A percentile compares a stretch with the other conserved stretches of the same genome.
Evolutionary conservation across 1,140 invertebrate species (phyloP).

Genomic region (Leptopilina boulardi): DNA sequence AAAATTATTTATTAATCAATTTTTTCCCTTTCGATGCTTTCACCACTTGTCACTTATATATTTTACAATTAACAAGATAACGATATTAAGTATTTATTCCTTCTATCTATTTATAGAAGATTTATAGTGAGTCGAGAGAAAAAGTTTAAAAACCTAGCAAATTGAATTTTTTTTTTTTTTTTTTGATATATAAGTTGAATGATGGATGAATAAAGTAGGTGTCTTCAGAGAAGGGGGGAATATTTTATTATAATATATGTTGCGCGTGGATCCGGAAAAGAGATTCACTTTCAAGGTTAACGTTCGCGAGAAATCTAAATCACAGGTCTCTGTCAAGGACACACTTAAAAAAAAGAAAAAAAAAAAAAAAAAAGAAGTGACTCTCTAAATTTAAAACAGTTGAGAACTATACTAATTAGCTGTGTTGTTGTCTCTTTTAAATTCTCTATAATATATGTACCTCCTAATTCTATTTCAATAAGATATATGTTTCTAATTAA

Average conservation of each 20-base stretch:
- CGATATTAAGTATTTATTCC: no score
- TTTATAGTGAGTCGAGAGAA: not conserved
- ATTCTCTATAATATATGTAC: no score
- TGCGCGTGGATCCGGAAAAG: constrained; percentile 4
- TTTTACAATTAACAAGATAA: no score
- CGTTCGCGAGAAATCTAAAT: constrained; percentile 45
- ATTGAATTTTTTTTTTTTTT: not conserved
- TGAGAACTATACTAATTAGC: no score
- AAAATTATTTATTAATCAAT: no score
- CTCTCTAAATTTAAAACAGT: no score
- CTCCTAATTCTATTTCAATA: no score
- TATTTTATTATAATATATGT: not conserved
- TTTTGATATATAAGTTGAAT: not conserved
- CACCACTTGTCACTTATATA: no score
- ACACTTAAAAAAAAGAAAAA: not conserved
- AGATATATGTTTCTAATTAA: no score
- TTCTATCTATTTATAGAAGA: not conserved
- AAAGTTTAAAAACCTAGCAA: not conserved
- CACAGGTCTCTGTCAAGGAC: constrained; percentile 64
- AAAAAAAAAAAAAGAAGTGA: not conserved
- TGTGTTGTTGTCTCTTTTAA: no score
- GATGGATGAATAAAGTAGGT: not conserved
- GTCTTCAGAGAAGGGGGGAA: not conserved
- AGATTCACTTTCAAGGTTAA: constrained; percentile 53
- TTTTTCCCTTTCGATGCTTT: no score